Conservation (phyloP, 2,113 vertebrate genomes). For the Ammodytes dubius region DNA sequence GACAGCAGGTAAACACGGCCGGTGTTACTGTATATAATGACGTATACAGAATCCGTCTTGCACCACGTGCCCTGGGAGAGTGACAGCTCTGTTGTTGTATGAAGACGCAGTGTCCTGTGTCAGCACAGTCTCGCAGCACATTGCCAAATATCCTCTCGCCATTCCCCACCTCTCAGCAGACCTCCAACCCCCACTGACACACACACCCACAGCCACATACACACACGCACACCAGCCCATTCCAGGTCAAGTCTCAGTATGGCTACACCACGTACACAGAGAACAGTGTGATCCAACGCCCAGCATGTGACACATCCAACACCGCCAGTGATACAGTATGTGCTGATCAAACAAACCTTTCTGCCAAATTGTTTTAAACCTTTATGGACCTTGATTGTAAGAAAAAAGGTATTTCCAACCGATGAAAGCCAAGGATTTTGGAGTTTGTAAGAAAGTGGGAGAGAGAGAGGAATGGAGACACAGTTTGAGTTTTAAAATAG, state of each 20-base stretch:
- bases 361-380: neutral
- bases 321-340: neutral
- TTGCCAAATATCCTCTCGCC: slow-evolving; percentile 70
- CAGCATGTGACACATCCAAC: slow-evolving; percentile 49
- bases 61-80: slow-evolving; percentile 29
- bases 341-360: neutral
- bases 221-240: slow-evolving; percentile 30
- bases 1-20: slow-evolving; percentile 5
- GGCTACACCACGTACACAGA: slow-evolving; percentile 3
- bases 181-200: slow-evolving; percentile 37
- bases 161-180: slow-evolving; percentile 62
- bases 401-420: neutral
- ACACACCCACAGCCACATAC: slow-evolving; percentile 38
- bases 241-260: slow-evolving; percentile 39
- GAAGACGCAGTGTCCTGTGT: slow-evolving; percentile 72
- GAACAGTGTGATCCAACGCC: slow-evolving; percentile 37
- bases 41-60: neutral
- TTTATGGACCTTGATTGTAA: neutral
- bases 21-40: slow-evolving; percentile 23
- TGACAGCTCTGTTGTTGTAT: slow-evolving; percentile 56
- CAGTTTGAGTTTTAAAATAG: neutral
- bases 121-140: slow-evolving; percentile 66
- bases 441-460: neutral
- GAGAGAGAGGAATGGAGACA: neutral
- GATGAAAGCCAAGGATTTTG: neutral